These are phyloP conservation scores for Centropus bengalensis DNA, from an alignment of 2,113 vertebrate genomes.

Conservation along the genomic window DNA sequence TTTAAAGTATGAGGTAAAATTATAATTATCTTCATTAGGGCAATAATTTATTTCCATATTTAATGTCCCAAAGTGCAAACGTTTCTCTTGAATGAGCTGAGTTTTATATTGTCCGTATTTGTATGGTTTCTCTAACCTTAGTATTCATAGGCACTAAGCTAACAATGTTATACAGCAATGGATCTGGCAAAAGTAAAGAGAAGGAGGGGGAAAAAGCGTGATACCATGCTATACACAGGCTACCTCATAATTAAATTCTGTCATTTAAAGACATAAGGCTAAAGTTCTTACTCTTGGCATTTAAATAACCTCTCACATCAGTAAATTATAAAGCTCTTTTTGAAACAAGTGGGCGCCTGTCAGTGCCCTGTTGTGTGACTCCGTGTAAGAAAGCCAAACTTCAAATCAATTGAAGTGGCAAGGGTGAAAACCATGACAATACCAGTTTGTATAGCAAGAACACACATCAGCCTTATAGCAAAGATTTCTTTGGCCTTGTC, in stretches of 20 bases:
- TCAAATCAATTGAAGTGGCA: background rate
- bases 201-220: background rate
- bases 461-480: background rate
- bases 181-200: background rate
- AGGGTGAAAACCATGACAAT: background rate
- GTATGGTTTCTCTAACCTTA: background rate
- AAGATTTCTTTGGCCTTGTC: conserved; percentile 13
- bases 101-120: background rate
- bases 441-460: background rate
- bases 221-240: background rate
- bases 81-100: background rate
- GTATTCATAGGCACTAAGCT: background rate
- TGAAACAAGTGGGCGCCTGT: background rate
- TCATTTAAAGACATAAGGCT: background rate
- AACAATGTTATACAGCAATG: background rate
- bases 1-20: background rate
- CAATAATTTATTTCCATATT: background rate
- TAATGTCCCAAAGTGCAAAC: background rate
- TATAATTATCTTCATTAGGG: background rate
- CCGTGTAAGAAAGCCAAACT: background rate
- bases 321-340: conserved; percentile 7
- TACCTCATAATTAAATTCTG: conserved; percentile 14
- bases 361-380: background rate
- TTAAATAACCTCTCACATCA: conserved; percentile 40
- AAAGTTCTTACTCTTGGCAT: conserved; percentile 1